These are phyloP conservation scores for Polyommatus iphigenia DNA, from an alignment of 2,888 invertebrate species.

Conservation along the genomic window DNA sequence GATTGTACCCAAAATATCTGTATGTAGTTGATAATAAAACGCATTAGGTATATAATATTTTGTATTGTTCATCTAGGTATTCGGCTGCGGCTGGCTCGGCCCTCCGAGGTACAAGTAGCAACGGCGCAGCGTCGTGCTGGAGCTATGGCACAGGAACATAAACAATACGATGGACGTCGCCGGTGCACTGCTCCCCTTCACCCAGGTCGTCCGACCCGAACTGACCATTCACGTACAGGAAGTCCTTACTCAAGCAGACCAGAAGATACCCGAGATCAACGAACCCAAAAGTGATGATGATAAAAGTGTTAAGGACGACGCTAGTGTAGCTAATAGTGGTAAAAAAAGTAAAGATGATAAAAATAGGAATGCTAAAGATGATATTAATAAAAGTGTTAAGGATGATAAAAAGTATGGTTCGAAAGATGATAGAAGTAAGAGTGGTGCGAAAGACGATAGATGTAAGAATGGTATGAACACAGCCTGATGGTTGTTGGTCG, in stretches of 20 bases:
- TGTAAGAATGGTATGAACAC: slow-evolving; percentile 47
- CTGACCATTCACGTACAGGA: slow-evolving; percentile 72
- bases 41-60: no score
- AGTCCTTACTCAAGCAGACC: slow-evolving; percentile 66
- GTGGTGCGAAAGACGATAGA: slow-evolving; percentile 41
- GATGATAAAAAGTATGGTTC: slow-evolving; percentile 40
- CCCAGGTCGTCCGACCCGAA: slow-evolving; percentile 70
- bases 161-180: slow-evolving; percentile 79
- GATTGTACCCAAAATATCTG: background rate
- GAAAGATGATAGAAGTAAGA: slow-evolving; percentile 44
- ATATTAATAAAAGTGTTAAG: slow-evolving; percentile 33
- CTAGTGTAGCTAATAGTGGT: slow-evolving; percentile 43
- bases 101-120: slow-evolving; percentile 84
- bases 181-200: slow-evolving; percentile 71
- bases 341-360: slow-evolving; percentile 31
- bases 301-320: slow-evolving; percentile 34
- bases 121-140: slow-evolving; percentile 79
- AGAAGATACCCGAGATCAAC: slow-evolving; percentile 65
- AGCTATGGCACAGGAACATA: slow-evolving; percentile 78
- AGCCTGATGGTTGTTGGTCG: slow-evolving; percentile 72
- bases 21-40: background rate
- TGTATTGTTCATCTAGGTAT: slow-evolving; percentile 65
- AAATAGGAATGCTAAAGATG: background rate
- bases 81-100: slow-evolving; percentile 86
- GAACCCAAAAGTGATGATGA: slow-evolving; percentile 54